phyloP scores from a whole-genome alignment of 2,797 vertebrate species.

The Tenualosa ilisha region DNA sequence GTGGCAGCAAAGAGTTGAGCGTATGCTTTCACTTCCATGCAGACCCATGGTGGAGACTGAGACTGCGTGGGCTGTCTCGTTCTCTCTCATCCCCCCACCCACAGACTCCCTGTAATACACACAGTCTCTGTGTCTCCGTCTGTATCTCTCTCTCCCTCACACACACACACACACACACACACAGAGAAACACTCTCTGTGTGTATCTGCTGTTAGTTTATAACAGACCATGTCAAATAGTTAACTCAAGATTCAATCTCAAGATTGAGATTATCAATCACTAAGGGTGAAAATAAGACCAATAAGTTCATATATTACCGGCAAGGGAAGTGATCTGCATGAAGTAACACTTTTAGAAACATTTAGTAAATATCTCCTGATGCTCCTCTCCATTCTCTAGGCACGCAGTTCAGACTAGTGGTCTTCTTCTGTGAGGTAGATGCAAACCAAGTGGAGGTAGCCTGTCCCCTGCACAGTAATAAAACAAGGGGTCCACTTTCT shows the following conservation, averaged over 20 bases:
- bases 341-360: too few relatives aligned
- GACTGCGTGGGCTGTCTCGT: constrained; percentile 44
- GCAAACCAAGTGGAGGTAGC: too few relatives aligned
- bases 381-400: too few relatives aligned
- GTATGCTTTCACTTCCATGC: constrained; percentile 50
- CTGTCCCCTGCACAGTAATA: too few relatives aligned
- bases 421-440: too few relatives aligned
- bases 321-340: too few relatives aligned
- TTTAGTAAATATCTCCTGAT: too few relatives aligned
- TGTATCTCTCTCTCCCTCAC: background rate
- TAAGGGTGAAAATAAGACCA: background rate
- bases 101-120: background rate
- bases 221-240: background rate
- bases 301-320: too few relatives aligned
- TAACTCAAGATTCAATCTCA: too few relatives aligned
- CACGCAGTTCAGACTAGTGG: too few relatives aligned
- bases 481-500: too few relatives aligned
- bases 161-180: background rate
- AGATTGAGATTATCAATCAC: too few relatives aligned
- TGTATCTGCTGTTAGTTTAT: background rate
- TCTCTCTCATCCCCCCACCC: constrained; percentile 12
- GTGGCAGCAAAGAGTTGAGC: background rate
- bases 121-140: background rate
- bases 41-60: constrained; percentile 48
- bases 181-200: background rate